Evolutionary conservation across 2,888 invertebrate genomes (phyloP), one percentile per base, ranked within the genome.

Genomic region (Tuberolachnus salignus): DNA sequence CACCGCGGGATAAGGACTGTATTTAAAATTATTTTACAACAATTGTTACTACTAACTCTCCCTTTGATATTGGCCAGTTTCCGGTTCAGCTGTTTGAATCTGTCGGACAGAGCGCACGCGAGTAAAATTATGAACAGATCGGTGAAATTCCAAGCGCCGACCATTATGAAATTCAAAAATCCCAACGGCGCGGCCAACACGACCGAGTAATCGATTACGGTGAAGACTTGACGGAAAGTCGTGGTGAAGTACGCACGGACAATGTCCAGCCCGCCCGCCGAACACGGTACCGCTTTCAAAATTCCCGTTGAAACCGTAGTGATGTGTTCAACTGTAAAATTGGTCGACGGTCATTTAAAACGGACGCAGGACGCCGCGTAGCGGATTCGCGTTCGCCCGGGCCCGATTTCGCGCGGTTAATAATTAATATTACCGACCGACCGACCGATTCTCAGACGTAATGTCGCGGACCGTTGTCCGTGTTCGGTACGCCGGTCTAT

Each of bases 281-380:
- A 84, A 81, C 89, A 89, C 8, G 86, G 86, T 1, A 84, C 83
- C 0, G 88, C 87, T 16, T 86, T 86, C 10, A 86, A 86, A 1
- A 89, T 87, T 1, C 88, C 88, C 1, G 89, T 87, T 61, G 89
- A 83, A 86, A 91, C 88, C 67, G 90, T 89, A 51, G 91, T 83
- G 19, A 86, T 81, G 82, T 92, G 91, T 82, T 92, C 91, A 71
- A 88, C 90, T 90, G 83, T 71, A 84, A 83, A 81, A 59, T 53
- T 4, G 19, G 53, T 53, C 6, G 46, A 46, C 3, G 10, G 19
- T 34, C n/a, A n/a, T n/a, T n/a, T n/a, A n/a, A n/a, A n/a, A n/a
- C n/a, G n/a, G n/a, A n/a, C n/a, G n/a, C n/a, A n/a, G n/a, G n/a
- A n/a, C n/a, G n/a, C n/a, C n/a, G n/a, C n/a, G n/a, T n/a, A n/a